Evolutionary conservation across 2,888 invertebrate species (phyloP).

Genomic region (Timema podura): DNA sequence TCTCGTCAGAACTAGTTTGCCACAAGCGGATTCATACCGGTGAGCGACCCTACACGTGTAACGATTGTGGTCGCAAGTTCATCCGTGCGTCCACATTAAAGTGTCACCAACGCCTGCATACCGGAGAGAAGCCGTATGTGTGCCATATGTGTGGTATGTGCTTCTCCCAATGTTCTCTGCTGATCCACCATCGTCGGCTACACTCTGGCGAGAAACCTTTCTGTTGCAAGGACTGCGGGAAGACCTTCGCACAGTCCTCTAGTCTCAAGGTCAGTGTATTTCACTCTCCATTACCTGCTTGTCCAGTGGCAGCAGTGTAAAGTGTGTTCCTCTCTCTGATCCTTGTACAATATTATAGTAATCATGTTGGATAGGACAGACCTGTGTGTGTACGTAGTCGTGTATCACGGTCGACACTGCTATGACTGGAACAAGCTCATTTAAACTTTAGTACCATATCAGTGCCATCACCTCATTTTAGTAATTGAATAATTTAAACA

Average conservation of each 20-base stretch:
- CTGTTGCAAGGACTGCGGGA: slow-evolving; percentile 35
- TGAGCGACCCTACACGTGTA: slow-evolving; percentile 44
- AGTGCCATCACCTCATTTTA: too few species aligned
- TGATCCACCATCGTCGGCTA: slow-evolving; percentile 23
- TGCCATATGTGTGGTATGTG: slow-evolving; percentile 38
- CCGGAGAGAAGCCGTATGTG: slow-evolving; percentile 29
- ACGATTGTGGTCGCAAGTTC: slow-evolving; percentile 42
- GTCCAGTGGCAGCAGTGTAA: too few species aligned
- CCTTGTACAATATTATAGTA: too few species aligned
- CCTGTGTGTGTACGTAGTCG: too few species aligned
- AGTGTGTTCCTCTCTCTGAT: too few species aligned
- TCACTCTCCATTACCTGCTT: too few species aligned
- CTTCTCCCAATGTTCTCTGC: slow-evolving; percentile 17
- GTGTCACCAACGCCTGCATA: slow-evolving; percentile 26
- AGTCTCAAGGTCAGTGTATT: slow-evolving; percentile 7
- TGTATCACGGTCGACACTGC: too few species aligned
- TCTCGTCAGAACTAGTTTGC: slow-evolving; percentile 33
- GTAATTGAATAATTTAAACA: too few species aligned
- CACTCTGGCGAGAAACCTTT: slow-evolving; percentile 27
- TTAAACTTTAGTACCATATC: too few species aligned
- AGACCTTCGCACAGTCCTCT: slow-evolving; percentile 19
- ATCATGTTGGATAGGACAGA: too few species aligned
- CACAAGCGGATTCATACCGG: slow-evolving; percentile 43
- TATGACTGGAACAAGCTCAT: too few species aligned
- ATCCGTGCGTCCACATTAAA: slow-evolving; percentile 24